These are phyloP conservation scores for Piliocolobus tephrosceles DNA, from an alignment of 2,113 vertebrate species.

Conservation along the genomic window DNA sequence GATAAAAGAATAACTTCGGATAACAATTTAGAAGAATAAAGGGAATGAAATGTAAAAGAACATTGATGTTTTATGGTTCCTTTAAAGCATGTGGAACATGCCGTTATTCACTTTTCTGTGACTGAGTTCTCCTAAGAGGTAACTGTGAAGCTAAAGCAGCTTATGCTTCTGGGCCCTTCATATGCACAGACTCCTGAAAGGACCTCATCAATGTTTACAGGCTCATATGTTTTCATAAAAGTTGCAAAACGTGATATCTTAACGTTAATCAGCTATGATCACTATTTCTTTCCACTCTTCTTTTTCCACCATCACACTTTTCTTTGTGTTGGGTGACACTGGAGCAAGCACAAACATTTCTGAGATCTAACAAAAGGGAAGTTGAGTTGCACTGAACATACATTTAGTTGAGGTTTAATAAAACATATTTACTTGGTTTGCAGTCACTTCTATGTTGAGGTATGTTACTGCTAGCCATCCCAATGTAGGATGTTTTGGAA, in stretches of 20 bases:
- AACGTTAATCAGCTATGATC: not conserved
- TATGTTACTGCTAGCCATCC: no score
- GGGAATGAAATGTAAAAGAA: not conserved
- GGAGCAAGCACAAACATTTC: not conserved
- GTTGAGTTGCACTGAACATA: not conserved
- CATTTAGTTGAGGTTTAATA: not conserved
- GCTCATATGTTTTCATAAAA: not conserved
- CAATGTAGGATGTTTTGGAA: not conserved
- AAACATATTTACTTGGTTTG: not conserved
- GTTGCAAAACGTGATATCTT: not conserved
- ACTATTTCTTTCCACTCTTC: not conserved
- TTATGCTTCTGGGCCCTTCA: not conserved
- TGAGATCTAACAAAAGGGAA: not conserved
- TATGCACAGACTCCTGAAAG: not conserved
- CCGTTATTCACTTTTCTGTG: not conserved
- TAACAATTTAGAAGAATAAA: constrained; percentile 25
- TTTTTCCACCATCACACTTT: not conserved
- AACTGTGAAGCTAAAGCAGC: not conserved
- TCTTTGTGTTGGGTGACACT: not conserved
- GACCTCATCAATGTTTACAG: not conserved
- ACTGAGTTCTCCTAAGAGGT: not conserved
- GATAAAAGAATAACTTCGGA: not conserved
- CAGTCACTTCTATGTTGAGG: not conserved
- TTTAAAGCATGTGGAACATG: not conserved
- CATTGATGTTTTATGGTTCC: not conserved